Percentiles rank a stretch among this genome's conserved stretches.
Conservation (phyloP, 1,140 invertebrate species). For the Onthophagus taurus region DNA sequence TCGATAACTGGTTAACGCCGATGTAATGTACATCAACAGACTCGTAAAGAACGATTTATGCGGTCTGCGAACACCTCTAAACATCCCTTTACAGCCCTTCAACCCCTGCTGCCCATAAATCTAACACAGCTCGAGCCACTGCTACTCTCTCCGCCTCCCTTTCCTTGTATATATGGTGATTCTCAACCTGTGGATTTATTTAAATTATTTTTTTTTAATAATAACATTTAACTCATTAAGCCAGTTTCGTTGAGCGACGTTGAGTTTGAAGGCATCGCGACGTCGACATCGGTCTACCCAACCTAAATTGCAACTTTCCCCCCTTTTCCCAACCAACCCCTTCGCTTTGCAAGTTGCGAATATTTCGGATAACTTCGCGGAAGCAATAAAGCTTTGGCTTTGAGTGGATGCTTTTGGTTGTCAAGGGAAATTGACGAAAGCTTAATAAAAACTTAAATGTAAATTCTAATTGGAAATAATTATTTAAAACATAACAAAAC, state of each 20-base stretch:
- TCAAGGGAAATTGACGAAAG: no score
- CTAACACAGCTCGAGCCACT: no score
- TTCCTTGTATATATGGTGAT: no score
- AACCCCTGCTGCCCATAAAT: constrained; percentile 28
- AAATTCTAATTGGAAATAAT: no score
- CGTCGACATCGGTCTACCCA: background rate
- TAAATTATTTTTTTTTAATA: background rate
- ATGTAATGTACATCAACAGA: constrained; percentile 17
- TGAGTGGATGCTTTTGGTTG: no score
- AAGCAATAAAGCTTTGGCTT: no score
- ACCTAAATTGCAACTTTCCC: background rate
- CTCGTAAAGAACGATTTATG: constrained; percentile 32
- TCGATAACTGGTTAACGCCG: no score
- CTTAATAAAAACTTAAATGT: no score
- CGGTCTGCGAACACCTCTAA: constrained; percentile 31
- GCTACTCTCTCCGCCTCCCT: constrained; percentile 11
- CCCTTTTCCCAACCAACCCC: background rate
- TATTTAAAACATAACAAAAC: no score
- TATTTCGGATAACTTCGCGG: no score
- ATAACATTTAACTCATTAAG: background rate
- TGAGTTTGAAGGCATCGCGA: background rate
- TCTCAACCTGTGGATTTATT: no score
- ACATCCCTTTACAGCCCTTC: constrained; percentile 31
- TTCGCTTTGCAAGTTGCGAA: no score
- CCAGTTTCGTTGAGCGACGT: background rate